phyloP scores from a whole-genome alignment of 2,888 invertebrate species.

The Acronicta alni region DNA sequence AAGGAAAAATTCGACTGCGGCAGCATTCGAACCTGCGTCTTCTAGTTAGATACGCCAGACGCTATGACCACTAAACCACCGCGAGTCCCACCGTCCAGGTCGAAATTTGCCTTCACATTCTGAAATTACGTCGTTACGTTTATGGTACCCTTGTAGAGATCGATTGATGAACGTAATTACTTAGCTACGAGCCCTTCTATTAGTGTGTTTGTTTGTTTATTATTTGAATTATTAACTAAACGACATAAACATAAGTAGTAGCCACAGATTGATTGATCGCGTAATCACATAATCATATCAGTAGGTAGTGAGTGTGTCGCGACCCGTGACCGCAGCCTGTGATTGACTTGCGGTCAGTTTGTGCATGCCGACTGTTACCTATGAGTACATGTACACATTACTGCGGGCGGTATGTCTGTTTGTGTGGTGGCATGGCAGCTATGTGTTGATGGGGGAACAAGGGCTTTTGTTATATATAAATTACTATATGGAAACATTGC shows the following conservation, averaged over 20 bases:
- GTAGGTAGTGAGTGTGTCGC: slow-evolving; percentile 33
- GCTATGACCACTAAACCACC: no score
- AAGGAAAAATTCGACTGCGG: no score
- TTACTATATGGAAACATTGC: no score
- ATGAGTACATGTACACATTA: slow-evolving; percentile 4
- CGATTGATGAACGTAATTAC: no score
- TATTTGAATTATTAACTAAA: not conserved
- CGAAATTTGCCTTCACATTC: no score
- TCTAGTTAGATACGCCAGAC: no score
- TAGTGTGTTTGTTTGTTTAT: not conserved
- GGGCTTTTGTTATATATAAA: no score
- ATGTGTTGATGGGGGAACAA: not conserved
- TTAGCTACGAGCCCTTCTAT: no score
- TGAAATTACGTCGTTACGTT: no score
- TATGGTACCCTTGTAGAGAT: no score
- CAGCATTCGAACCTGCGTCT: no score
- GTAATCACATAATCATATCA: slow-evolving; percentile 45
- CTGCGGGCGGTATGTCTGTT: not conserved
- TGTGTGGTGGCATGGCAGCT: not conserved
- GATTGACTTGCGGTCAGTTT: slow-evolving; percentile 63
- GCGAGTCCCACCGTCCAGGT: no score
- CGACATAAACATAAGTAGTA: not conserved
- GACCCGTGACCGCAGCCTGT: slow-evolving; percentile 57
- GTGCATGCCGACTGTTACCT: slow-evolving; percentile 43
- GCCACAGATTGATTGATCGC: slow-evolving; percentile 16